Base-by-base conservation (phyloP, 2,113 vertebrate genomes). In the Leuciscus idus region DNA sequence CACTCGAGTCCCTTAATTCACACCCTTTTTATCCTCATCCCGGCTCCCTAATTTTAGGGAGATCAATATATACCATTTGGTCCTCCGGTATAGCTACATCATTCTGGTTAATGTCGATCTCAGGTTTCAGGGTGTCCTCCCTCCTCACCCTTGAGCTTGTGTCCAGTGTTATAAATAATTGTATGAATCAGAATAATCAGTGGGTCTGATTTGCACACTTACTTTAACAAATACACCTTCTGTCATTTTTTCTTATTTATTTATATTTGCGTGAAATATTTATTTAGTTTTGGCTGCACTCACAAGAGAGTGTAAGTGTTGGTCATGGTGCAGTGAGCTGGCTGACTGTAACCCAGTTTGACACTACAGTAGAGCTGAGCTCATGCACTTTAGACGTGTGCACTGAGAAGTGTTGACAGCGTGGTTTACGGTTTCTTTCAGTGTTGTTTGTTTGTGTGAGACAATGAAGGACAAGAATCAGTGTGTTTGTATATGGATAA, bases 271-370 rank as follows among this genome's bases (percentile, higher is more conserved):
- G 3, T 68, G 11, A 52, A 62, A 52, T 66, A 19, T 48, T 4
- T 4, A 5, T 30, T 33, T 57, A 55, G 6, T 72, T 70, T 50
- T 10, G 57, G 26, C 50, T 23, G 57, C 85, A 89, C 85, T 81
- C 87, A 75, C 81, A 87, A 75, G 17, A 85, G 89, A 52, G 84
- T 83, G 78, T 92, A 86, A 85, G 84, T 79, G 26, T 39, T 39
- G 23, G 77, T 61, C 57, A 61, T 39, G 23, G 21, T 80, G 55
- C 33, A 80, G 55, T 80, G 30, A 78, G 50, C 10, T 57, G 28
- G 75, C 79, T 81, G 59, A 81, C 61, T 15, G 2, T 66, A 48
- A 81, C 79, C 23, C 79, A 48, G 57, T 46, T 81, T 81, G 61
- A 81, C 61, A 48, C n/a, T 28, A 46, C 26, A 66, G 59, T 66